phyloP scores from a whole-genome alignment of 2,797 vertebrate species.

The Bucorvus abyssinicus region DNA sequence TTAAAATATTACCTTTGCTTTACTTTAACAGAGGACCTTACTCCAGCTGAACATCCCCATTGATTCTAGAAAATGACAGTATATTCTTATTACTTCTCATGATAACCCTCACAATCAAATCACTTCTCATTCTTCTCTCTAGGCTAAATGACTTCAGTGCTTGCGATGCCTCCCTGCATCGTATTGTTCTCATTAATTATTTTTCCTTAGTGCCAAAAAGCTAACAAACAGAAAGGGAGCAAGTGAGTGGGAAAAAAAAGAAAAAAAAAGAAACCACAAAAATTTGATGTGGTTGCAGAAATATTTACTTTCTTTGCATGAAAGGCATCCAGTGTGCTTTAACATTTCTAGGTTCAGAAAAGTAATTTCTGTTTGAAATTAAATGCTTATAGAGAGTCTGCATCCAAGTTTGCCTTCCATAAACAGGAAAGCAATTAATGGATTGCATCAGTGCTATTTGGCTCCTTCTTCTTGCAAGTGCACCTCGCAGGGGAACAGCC shows the following conservation, averaged over 20 bases:
- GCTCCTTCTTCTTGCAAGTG: background rate
- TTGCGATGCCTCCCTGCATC: background rate
- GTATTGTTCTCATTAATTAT: background rate
- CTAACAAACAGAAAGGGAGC: background rate
- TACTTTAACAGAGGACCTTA: background rate
- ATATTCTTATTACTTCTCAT: slow-evolving; percentile 6
- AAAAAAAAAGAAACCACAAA: background rate
- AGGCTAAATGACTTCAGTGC: background rate
- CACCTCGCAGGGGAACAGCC: background rate
- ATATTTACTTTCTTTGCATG: background rate
- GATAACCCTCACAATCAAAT: slow-evolving; percentile 13
- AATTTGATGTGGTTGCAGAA: background rate
- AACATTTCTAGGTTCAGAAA: background rate
- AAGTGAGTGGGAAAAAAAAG: background rate
- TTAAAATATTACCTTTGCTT: background rate
- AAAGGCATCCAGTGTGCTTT: background rate
- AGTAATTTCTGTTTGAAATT: background rate
- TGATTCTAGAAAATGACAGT: background rate
- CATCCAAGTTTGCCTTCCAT: background rate
- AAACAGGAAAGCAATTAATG: background rate
- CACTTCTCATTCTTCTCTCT: slow-evolving; percentile 24
- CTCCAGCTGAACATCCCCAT: background rate
- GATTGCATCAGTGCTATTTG: background rate
- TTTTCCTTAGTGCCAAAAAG: background rate
- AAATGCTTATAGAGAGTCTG: background rate